phyloP scores from a whole-genome alignment of 2,113 vertebrate genomes.

The Pelobates fuscus region DNA sequence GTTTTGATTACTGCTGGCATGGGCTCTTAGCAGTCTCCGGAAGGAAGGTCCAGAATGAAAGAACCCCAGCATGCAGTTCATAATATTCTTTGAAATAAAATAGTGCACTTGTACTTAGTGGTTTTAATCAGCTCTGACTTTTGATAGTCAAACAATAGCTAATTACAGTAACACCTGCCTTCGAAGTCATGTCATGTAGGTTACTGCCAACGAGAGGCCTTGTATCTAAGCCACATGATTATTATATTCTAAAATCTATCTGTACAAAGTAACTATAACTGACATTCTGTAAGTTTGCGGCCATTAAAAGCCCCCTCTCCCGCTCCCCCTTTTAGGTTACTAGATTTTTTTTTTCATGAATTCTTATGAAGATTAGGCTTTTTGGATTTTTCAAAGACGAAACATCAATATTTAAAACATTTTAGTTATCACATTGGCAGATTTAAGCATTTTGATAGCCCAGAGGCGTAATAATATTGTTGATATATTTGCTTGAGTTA shows the following conservation, averaged over 20 bases:
- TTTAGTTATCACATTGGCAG: conserved; percentile 6
- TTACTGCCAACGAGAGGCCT: conserved; percentile 86
- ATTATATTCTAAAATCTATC: conserved; percentile 67
- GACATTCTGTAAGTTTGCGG: conserved; percentile 67
- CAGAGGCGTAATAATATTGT: conserved; percentile 12
- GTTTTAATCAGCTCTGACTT: conserved; percentile 99
- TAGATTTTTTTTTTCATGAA: conserved; percentile 33
- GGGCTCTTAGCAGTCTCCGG: conserved; percentile 94
- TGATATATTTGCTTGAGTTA: conserved; percentile 3
- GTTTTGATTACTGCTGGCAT: conserved; percentile 98
- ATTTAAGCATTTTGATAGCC: conserved; percentile 16
- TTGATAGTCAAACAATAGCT: conserved; percentile 99
- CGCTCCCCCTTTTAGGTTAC: conserved; percentile 41
- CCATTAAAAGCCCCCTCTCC: conserved; percentile 63
- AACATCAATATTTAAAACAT: conserved; percentile 51
- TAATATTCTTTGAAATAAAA: conserved; percentile 97
- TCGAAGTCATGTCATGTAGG: conserved; percentile 84
- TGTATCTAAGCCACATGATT: conserved; percentile 77
- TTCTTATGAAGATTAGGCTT: conserved; percentile 47
- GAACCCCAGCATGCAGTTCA: conserved; percentile 92
- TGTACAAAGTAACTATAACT: conserved; percentile 56
- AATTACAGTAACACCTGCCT: conserved; percentile 99
- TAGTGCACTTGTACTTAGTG: conserved; percentile 91
- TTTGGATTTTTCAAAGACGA: conserved; percentile 36
- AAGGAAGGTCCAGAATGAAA: conserved; percentile 92